Percentiles rank a stretch among this genome's conserved stretches.
phyloP scores from a whole-genome alignment of 92 coral and sea anemone genomes.

The Umimayanthus kanabou region DNA sequence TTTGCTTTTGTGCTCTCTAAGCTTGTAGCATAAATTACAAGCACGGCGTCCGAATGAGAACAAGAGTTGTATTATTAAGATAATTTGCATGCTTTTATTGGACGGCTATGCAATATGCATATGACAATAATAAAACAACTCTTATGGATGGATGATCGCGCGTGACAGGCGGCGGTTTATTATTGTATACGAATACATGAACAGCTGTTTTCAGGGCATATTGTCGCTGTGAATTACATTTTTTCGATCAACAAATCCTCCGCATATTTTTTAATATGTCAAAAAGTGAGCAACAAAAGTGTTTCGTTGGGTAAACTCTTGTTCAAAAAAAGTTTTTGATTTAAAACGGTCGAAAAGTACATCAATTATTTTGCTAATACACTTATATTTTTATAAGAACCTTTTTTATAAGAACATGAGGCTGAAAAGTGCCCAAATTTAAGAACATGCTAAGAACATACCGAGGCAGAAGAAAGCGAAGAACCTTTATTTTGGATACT shows the following conservation, averaged over 20 bases:
- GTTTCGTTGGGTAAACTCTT: background rate
- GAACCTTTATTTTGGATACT: too few relatives aligned
- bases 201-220: slow-evolving; percentile 17
- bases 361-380: too few relatives aligned
- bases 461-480: too few relatives aligned
- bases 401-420: too few relatives aligned
- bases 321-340: too few relatives aligned
- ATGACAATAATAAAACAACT: slow-evolving; percentile 1
- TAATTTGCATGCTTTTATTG: slow-evolving; percentile 40
- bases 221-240: background rate
- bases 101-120: slow-evolving; percentile 29
- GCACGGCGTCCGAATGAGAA: slow-evolving; percentile 36
- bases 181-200: slow-evolving; percentile 8
- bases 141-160: slow-evolving; percentile 13
- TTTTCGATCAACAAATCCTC: background rate
- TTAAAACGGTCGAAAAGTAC: too few relatives aligned
- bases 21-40: slow-evolving; percentile 41
- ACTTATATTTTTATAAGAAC: too few relatives aligned
- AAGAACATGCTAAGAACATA: too few relatives aligned
- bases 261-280: background rate
- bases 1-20: slow-evolving; percentile 32
- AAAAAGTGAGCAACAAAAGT: background rate
- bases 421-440: too few relatives aligned
- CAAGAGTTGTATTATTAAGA: slow-evolving; percentile 24
- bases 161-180: slow-evolving; percentile 14